Conservation (phyloP, 2,797 vertebrate genomes). For the Oreochromis mossambicus region DNA sequence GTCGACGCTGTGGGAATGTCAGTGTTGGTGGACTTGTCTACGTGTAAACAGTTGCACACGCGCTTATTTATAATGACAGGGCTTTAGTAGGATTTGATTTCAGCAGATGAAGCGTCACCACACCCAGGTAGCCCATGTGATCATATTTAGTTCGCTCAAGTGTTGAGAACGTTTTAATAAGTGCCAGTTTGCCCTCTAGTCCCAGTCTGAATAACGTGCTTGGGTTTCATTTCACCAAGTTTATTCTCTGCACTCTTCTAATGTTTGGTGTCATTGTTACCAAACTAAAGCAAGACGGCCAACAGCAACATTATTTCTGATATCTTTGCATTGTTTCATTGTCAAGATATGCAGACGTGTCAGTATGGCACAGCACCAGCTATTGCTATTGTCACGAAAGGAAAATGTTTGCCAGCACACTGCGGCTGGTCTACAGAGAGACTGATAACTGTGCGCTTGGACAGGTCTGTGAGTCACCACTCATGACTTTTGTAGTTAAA, state of each 20-base stretch:
- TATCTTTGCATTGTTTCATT: slow-evolving; percentile 40
- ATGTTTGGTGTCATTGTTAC: slow-evolving; percentile 18
- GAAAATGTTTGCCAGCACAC: slow-evolving; percentile 24
- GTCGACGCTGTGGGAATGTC: not conserved
- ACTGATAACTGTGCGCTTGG: slow-evolving; percentile 30
- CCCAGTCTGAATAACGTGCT: slow-evolving; percentile 15
- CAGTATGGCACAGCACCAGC: slow-evolving; percentile 1
- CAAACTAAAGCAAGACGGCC: not conserved
- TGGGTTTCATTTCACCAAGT: slow-evolving; percentile 38
- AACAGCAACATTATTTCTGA: slow-evolving; percentile 29
- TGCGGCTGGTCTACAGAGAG: not conserved
- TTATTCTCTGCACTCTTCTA: slow-evolving; percentile 5
- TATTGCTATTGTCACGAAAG: slow-evolving; percentile 17
- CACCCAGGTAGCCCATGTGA: slow-evolving; percentile 26
- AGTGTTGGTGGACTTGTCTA: not conserved
- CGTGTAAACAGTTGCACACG: slow-evolving; percentile 31
- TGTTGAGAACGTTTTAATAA: not conserved
- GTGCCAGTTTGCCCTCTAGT: slow-evolving; percentile 43
- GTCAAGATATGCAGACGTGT: slow-evolving; percentile 31
- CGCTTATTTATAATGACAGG: slow-evolving; percentile 5
- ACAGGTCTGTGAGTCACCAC: slow-evolving; percentile 32
- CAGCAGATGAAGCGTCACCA: slow-evolving; percentile 26
- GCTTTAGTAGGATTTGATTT: slow-evolving; percentile 27
- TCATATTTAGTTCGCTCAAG: slow-evolving; percentile 46
- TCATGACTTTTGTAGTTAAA: slow-evolving; percentile 3